Evolutionary conservation across 2,113 vertebrate species (phyloP), one percentile per base, ranked within the genome.

Genomic region (Melanocharis versteri): DNA sequence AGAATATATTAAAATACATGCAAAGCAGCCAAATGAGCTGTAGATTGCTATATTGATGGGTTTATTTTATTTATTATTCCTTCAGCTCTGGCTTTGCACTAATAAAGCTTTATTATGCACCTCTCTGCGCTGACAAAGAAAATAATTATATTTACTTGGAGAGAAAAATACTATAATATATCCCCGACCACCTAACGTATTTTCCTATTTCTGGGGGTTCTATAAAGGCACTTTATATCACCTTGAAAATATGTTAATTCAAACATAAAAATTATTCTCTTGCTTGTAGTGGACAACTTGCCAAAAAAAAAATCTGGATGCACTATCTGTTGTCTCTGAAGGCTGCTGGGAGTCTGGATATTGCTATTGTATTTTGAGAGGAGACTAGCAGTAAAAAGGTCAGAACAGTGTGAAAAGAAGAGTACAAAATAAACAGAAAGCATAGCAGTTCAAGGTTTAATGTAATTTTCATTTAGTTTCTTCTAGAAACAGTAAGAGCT

Each of bases 41-140:
- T 17, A 77, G 70, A 62, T 66, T 62, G 58, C 33, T 85, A 9
- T 70, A 83, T 66, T 62, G 79, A 80, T 81, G 60, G 13, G 11
- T 62, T 86, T 93, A 22, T 81, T 89, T 82, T 78, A 68, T 93
- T 82, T 86, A 81, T 62, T 72, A 91, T 73, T 95, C 39, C 20
- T 91, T 88, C 60, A 62, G 17, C 62, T 80, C 53, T 88, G 53
- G 7, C 19, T 89, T 75, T 53, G 75, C 88, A 75, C 30, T 92
- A 88, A 73, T 85, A 85, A 93, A 90, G 17, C 54, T 80, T 90
- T 88, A 76, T 80, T 87, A 48, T 53, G 13, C 20, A 65, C 26
- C 17, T 75, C 24, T 50, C 33, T 66, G 20, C 8, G 40, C 21
- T 57, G 45, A 73, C 44, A 87, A 84, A 87, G 48, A 72, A 89